A percentile compares a stretch with the other conserved stretches of the same genome.
Conservation (phyloP, 2,888 invertebrate genomes). For the Thera britannica region DNA sequence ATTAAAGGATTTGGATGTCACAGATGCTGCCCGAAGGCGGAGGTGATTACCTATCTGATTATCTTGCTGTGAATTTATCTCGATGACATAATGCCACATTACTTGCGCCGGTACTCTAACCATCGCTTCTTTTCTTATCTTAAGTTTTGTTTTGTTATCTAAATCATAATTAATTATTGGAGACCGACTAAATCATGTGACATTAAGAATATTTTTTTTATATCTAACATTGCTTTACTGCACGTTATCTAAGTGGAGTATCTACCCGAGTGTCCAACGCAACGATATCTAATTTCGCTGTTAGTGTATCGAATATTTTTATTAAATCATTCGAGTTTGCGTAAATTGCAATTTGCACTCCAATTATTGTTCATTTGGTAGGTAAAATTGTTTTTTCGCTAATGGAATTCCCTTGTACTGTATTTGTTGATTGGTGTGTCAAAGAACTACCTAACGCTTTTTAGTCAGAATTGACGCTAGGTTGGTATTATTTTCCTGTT, state of each 20-base stretch:
- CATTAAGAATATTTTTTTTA: conserved; percentile 1
- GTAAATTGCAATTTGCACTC: not conserved
- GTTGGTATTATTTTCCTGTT: conserved; percentile 2
- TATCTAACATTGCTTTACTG: conserved; percentile 5
- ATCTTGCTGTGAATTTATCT: conserved; percentile 10
- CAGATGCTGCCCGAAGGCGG: conserved; percentile 79
- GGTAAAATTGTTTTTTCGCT: not conserved
- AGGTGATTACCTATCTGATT: conserved; percentile 65
- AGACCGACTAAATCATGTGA: conserved; percentile 7
- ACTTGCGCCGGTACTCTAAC: conserved; percentile 3
- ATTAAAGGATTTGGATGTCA: conserved; percentile 74
- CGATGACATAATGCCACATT: conserved; percentile 22
- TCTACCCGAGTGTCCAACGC: conserved; percentile 7
- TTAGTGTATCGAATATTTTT: conserved; percentile 8
- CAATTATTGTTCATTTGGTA: not conserved
- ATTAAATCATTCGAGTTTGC: not conserved
- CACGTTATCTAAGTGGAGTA: conserved; percentile 16
- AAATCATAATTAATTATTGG: not conserved
- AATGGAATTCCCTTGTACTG: conserved; percentile 1
- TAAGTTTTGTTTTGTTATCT: not conserved
- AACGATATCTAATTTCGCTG: conserved; percentile 6
- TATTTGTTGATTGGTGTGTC: not conserved
- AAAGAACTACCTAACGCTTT: not conserved
- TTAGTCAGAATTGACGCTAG: not conserved
- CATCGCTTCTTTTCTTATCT: not conserved